These are phyloP conservation scores for Leuctra nigra DNA, from an alignment of 2,888 invertebrate species.

Conservation along the genomic window DNA sequence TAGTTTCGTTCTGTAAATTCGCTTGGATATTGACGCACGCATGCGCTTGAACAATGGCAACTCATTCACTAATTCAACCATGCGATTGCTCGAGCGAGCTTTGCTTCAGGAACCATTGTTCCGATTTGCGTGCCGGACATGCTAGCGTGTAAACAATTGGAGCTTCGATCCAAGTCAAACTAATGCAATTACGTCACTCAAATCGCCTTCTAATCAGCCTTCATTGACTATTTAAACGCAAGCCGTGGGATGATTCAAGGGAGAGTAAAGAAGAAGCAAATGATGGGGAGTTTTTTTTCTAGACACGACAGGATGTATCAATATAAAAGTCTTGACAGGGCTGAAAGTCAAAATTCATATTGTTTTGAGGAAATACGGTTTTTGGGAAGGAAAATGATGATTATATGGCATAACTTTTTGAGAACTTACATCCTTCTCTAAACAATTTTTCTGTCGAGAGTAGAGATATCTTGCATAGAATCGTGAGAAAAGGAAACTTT, in stretches of 20 bases:
- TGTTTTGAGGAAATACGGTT: background rate
- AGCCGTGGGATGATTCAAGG: background rate
- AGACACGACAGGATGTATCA: background rate
- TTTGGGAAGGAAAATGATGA: background rate
- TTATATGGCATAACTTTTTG: background rate
- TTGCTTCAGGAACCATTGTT: too few relatives aligned
- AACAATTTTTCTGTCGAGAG: background rate
- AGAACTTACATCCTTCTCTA: background rate
- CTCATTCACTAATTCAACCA: background rate
- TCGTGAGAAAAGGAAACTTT: too few relatives aligned
- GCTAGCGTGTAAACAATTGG: constrained; percentile 20
- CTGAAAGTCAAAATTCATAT: background rate
- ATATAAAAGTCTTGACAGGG: background rate
- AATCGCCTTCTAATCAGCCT: constrained; percentile 1
- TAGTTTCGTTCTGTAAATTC: constrained; percentile 6
- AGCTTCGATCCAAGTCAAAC: constrained; percentile 6
- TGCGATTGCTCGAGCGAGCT: background rate
- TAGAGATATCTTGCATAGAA: background rate
- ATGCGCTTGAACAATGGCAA: constrained; percentile 9
- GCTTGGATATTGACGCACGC: background rate
- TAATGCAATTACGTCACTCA: background rate
- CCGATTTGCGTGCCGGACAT: constrained; percentile 17
- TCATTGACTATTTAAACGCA: background rate
- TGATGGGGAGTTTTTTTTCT: background rate
- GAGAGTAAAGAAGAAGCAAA: background rate